Base-by-base conservation (phyloP, 1,140 invertebrate genomes). In the Goniozus legneri region DNA sequence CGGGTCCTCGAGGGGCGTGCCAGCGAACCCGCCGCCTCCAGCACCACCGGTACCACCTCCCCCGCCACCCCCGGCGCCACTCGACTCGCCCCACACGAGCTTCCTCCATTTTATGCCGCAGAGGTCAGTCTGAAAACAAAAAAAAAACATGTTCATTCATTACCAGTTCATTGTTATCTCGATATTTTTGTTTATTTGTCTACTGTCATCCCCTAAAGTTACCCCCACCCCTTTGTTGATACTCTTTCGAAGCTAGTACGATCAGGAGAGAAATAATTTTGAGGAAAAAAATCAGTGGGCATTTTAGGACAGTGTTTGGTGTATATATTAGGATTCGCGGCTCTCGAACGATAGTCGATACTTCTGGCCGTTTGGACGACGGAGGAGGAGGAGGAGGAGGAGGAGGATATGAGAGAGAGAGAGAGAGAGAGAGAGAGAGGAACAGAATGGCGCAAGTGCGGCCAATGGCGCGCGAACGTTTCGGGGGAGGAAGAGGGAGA, bases 81-180 rank as follows among this genome's bases (percentile, higher is more conserved):
- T 78, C 48, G 80, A 79, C 68, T 88, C 88, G 69, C 89, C 85
- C 82, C 87, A 91, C 63, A 87, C 84, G 60, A 93, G 82, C 72
- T 92, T 93, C 81, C 91, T 90, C 96, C 95, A 98, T 91, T 97
- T 96, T 77, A 98, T 98, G 65, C 95, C 95, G 82, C 92, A 93
- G 66, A 98, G 84, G 79, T 98, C 95, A 75, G 95, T 97, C 95
- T 97, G 80, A 4, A 53, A 53, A 63, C 43, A 34, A 19, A 56
- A 32, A 42, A n/a, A n/a, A 27, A 4, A 27, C 24, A 27, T 10
- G 24, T 27, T 27, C 10, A 27, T 27, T n/a, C n/a, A n/a, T n/a
- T n/a, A n/a, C n/a, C n/a, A n/a, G n/a, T n/a, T n/a, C n/a, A n/a
- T n/a, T n/a, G n/a, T n/a, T n/a, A n/a, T n/a, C n/a, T n/a, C n/a